Evolutionary conservation across 2,797 vertebrate species (phyloP).

Genomic region (Sternotherus odoratus): DNA sequence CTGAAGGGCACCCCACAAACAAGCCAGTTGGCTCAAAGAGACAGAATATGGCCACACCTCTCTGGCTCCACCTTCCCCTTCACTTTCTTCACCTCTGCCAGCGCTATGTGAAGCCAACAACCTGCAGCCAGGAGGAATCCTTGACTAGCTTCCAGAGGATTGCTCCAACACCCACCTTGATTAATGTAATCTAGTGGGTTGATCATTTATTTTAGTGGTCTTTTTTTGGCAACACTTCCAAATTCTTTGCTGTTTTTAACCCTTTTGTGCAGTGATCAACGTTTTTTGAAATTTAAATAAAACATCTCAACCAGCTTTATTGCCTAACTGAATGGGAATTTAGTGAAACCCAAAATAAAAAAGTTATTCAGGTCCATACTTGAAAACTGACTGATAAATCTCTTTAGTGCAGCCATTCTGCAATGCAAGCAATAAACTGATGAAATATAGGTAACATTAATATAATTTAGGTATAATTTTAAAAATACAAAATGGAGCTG

Average conservation of each 20-base stretch:
- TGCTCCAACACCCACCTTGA: slow-evolving; percentile 9
- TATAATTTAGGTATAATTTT: background rate
- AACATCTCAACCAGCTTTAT: background rate
- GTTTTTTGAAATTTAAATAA: no score
- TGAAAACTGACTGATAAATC: slow-evolving; percentile 15
- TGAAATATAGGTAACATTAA: slow-evolving; percentile 17
- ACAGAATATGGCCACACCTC: background rate
- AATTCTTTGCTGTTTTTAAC: background rate
- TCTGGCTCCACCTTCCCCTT: slow-evolving; percentile 12
- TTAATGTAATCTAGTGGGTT: background rate
- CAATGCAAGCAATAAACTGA: background rate
- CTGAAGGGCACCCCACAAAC: slow-evolving; percentile 31
- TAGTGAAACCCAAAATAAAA: background rate
- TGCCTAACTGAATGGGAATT: background rate
- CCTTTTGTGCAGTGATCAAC: background rate
- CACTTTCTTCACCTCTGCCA: background rate
- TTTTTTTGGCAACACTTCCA: background rate
- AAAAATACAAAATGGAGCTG: background rate
- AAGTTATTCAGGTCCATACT: background rate
- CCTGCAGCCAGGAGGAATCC: background rate
- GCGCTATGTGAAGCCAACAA: background rate
- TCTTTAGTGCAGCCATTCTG: background rate
- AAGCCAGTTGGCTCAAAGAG: slow-evolving; percentile 43
- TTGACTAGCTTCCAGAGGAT: background rate
- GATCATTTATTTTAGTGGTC: no score